Base-by-base conservation (phyloP, 2,113 vertebrate species). In the Falco punctatus region DNA sequence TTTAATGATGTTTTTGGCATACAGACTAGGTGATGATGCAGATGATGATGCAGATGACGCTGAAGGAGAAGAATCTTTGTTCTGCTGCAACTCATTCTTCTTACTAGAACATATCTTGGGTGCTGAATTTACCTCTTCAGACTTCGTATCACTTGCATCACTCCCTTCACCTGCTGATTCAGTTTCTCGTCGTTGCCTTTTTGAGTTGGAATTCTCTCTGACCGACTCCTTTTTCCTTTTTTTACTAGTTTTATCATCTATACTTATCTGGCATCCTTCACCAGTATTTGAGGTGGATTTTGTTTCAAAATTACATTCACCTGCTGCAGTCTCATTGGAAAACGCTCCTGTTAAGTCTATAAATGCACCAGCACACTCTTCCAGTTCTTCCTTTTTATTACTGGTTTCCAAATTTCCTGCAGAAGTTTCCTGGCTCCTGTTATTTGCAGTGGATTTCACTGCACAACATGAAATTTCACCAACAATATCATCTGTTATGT, bases 1-100 rank as follows among this genome's bases (percentile, higher is more conserved):
- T 97, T 98, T 98, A 95, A 99, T 90, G 14, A 99, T 98, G 74
- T 99, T 99, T 97, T 99, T 99, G 81, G 99, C 99, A 84, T 98
- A 99, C 24, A 99, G 98, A 78, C 98, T 98, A 95, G 88, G 98
- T 38, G 98, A 98, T 15, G 98, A 98, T 33, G 97, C 86, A 65
- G 95, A 96, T 1, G 80, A 79, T 69, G 79, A 98, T 33, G 97
- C 86, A 65, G 95, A 96, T 1, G 80, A 79, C 71, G 79, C 79
- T 49, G 75, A 88, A 16, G 91, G 86, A 66, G 92, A 96, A 35
- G 78, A 33, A 30, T 94, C 96, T 94, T 97, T 96, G 91, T 77
- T 97, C 66, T 90, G 92, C 66, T 95, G 32, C 84, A 91, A 44
- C 59, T 78, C 85, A 79, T 75, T 90, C 51, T 96, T 97, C 88